Base-by-base conservation (phyloP, 2,113 vertebrate species). In the Mobula hypostoma region DNA sequence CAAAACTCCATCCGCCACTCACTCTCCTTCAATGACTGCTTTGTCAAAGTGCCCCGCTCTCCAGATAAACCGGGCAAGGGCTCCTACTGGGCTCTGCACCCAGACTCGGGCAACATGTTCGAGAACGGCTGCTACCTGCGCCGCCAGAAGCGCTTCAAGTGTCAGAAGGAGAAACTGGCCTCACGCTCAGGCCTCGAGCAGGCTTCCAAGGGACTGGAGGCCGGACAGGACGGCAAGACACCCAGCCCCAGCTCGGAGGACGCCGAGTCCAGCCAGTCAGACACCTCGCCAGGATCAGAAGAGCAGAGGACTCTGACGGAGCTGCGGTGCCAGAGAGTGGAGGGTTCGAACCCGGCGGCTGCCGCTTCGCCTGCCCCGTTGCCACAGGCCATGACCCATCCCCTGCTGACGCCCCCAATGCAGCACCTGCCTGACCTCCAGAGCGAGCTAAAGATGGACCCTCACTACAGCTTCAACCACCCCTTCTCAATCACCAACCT, bases 401-500 rank as follows among this genome's bases (percentile, higher is more conserved):
- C 96, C 94, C 97, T 97, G 95, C 97, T 98, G 76, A 97, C 98
- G 77, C 94, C 97, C 1, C 94, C 95, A 72, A n/a, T 96, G 94
- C 97, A 97, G 96, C 97, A 97, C 93, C 97, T 97, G 95, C 96
- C 98, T 96, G 98, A 98, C 95, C 96, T 98, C 88, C 97, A 98
- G 0, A 97, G 96, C 0, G 98, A 98, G 15, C 97, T 98, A 94
- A 98, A 98, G 96, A 96, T 98, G 95, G 98, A 98, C 82, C 97
- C 97, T 0, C 97, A 98, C 94, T 98, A 98, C 96, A 98, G 98
- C 96, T 98, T 98, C 96, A 98, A 98, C 95, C 98, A 98, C 94
- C 98, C 98, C 0, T 98, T 98, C 96, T 98, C 98, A 95, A 98
- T 98, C 95, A 98, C 97, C 95, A 98, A 98, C 95, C 96, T 98